phyloP scores from a whole-genome alignment of 2,888 invertebrate species.

The Liodrosophila aerea region DNA sequence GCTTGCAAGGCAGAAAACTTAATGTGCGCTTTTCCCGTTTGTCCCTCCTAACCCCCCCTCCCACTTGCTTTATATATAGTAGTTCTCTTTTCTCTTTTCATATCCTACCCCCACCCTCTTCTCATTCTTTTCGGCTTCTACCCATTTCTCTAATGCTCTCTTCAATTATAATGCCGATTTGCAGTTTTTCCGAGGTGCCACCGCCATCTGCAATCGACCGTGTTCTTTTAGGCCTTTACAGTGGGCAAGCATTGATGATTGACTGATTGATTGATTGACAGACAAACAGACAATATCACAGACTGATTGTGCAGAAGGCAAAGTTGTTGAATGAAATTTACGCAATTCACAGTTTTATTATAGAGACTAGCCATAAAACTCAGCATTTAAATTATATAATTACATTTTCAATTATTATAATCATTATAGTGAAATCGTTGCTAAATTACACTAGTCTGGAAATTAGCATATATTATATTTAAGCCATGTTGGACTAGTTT shows the following conservation, averaged over 20 bases:
- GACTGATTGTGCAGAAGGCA: conserved; percentile 2
- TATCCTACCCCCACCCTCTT: background rate
- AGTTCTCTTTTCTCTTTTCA: background rate
- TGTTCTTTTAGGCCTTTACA: conserved; percentile 17
- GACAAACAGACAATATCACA: too few relatives aligned
- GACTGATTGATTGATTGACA: background rate
- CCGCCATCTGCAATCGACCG: conserved; percentile 37
- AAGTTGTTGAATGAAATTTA: background rate
- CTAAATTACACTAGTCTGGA: too few relatives aligned
- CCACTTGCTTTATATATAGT: too few relatives aligned
- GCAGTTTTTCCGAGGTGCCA: conserved; percentile 34
- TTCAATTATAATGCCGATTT: conserved; percentile 55
- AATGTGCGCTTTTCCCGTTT: conserved; percentile 60
- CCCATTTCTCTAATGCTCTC: conserved; percentile 46
- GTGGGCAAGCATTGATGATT: conserved; percentile 6
- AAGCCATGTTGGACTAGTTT: too few relatives aligned
- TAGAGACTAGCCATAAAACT: too few relatives aligned
- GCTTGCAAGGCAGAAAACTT: conserved; percentile 67
- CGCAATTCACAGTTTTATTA: too few relatives aligned
- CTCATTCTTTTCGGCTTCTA: background rate
- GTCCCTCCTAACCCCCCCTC: background rate
- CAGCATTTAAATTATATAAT: too few relatives aligned
- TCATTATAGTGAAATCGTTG: too few relatives aligned
- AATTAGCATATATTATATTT: too few relatives aligned
- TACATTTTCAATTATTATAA: too few relatives aligned